Evolutionary conservation across 1,140 invertebrate genomes (phyloP), one percentile per base, ranked within the genome.

Genomic region (Sinella curviseta): DNA sequence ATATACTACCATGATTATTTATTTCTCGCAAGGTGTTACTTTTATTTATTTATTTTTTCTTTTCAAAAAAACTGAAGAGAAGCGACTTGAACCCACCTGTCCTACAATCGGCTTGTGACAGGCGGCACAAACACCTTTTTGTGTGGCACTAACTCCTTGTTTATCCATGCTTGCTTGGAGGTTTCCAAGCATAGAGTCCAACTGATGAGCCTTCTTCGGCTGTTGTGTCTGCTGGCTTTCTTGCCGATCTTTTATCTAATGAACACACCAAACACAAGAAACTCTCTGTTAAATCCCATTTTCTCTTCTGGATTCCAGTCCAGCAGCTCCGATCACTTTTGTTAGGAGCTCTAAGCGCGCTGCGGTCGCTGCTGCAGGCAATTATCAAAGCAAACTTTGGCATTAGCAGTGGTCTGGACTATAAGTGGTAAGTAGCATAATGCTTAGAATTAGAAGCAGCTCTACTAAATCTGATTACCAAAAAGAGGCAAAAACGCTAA

Each of bases 71-170:
- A n/a, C n/a, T n/a, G n/a, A n/a, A n/a, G n/a, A n/a, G n/a, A n/a
- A n/a, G n/a, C n/a, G n/a, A n/a, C 20, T 48, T 48, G 39, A 48
- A 48, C 84, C 85, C 86, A 96, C 95, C 91, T 98, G 96, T 82
- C 97, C 97, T 48, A 99, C 95, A 87, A 99, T 98, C 24, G 97
- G 95, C 86, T 99, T 98, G 87, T 97, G 94, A 90, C 97, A 99
- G 77, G 95, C 96, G 86, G 92, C 96, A 92, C 97, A 99, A 88
- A 96, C 97, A 84, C 97, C 98, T 89, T 99, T 99, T 86, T 98
- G 95, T 80, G 96, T 96, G 28, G 96, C 97, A 86, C 94, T 97
- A 35, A 99, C 94, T 88, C 97, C 97, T 91, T 99, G 97, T 86
- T 95, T 92, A 88, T 94, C 95, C 95, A 97, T 97, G 89, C 97